phyloP scores from a whole-genome alignment of 2,113 vertebrate species.

The Cynocephalus volans region DNA sequence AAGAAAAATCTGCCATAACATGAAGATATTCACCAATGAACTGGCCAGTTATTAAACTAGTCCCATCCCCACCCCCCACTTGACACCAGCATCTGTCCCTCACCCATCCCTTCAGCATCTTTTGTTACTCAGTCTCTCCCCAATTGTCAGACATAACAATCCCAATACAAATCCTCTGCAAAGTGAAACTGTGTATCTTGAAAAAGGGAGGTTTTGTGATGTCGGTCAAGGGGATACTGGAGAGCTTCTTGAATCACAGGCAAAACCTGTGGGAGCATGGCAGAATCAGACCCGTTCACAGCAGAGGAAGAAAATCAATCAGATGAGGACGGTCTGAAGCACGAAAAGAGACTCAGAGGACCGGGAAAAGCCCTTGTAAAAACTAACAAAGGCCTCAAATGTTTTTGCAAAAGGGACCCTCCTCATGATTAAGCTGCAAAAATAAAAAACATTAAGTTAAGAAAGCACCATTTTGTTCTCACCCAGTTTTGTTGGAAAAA shows the following conservation, averaged over 20 bases:
- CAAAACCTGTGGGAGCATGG: neutral
- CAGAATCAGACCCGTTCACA: neutral
- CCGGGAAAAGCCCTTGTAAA: neutral
- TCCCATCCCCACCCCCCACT: too few relatives aligned
- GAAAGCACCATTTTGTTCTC: neutral
- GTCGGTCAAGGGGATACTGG: neutral
- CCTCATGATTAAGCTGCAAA: neutral
- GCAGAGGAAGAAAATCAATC: neutral
- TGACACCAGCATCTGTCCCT: neutral
- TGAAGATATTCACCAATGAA: neutral
- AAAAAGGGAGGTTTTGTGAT: neutral
- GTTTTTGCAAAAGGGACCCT: neutral
- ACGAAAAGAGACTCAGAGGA: too few relatives aligned
- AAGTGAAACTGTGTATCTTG: neutral
- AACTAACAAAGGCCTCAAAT: neutral
- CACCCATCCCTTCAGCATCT: neutral
- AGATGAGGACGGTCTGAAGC: neutral
- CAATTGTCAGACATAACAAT: neutral
- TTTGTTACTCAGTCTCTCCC: neutral
- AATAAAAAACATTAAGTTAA: neutral
- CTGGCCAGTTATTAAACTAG: neutral
- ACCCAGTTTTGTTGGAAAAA: neutral
- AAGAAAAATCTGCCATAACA: neutral
- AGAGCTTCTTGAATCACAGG: neutral
- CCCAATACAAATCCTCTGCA: neutral